Base-by-base conservation (phyloP, 2,797 vertebrate genomes). In the Zenarchopterus dispar region DNA sequence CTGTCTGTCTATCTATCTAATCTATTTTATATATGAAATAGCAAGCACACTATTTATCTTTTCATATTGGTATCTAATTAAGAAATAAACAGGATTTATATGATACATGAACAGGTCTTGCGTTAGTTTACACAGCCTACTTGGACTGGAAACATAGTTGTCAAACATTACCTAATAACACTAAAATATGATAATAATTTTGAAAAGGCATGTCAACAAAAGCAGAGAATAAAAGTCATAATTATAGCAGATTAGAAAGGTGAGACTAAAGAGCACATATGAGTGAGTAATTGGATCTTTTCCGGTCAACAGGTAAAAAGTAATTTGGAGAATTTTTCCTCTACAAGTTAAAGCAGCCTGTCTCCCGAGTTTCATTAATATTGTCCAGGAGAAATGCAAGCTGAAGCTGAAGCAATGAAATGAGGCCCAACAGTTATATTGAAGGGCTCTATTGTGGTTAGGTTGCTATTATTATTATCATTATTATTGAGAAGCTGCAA, bases 391-490 rank as follows among this genome's bases (percentile, higher is more conserved):
- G 51, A 36, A 33, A 31, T 52, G 48, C 56, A 22, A n/a, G 33
- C 58, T 22, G 54, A 62, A 65, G 63, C 39, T 62, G 8, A 26
- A 61, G 41, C 21, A 49, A 72, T 69, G 51, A 45, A 33, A 33
- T 15, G 28, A 47, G 43, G 23, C 43, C 45, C 21, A 8, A 26
- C 44, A 54, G 65, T 46, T 57, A 80, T 71, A 85, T 82, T 68
- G 74, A 73, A 84, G 26, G 28, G 61, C 73, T 66, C 47, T 59
- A 69, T 77, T 77, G 62, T 56, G 73, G 77, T 80, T 52, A 56
- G 64, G 28, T 28, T n/a, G n/a, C n/a, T 3, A 28, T 28, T 28
- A 28, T 28, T 28, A 28, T 28, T 4, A 28, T 28, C 28, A 6
- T 28, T 28, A 75, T 59, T 48, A 11, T 51, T 28, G 11, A 21